These are phyloP conservation scores for Aptenodytes forsteri DNA, from an alignment of 2,113 vertebrate genomes.

Conservation along the genomic window DNA sequence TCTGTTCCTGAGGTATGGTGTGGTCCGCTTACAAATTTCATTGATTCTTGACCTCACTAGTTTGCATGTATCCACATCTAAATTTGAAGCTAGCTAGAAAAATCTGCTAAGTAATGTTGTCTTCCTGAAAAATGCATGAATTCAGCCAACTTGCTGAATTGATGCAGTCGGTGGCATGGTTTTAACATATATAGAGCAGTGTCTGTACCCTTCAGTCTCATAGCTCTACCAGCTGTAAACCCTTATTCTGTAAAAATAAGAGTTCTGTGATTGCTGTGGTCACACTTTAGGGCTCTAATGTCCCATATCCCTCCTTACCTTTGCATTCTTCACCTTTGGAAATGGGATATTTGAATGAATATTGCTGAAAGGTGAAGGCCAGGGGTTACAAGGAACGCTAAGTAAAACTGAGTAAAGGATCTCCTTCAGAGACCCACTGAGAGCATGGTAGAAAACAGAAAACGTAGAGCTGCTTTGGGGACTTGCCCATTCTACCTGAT, in stretches of 20 bases:
- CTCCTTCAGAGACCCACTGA: not conserved
- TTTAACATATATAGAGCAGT: not conserved
- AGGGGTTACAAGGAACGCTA: not conserved
- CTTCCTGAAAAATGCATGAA: not conserved
- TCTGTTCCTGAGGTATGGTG: not conserved
- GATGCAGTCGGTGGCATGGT: not conserved
- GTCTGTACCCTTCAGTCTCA: not conserved
- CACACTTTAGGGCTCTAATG: not conserved
- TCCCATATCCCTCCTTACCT: not conserved
- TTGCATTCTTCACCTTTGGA: not conserved
- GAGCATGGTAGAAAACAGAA: not conserved
- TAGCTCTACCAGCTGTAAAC: not conserved
- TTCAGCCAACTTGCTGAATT: not conserved
- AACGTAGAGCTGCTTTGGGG: fast-evolving
- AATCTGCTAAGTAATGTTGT: not conserved
- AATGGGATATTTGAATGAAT: not conserved
- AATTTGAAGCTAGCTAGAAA: not conserved
- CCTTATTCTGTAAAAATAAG: not conserved
- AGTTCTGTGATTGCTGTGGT: not conserved
- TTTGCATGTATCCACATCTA: not conserved
- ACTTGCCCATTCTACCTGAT: not conserved
- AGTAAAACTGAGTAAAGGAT: not conserved
- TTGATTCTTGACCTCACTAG: not conserved
- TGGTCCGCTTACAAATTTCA: not conserved
- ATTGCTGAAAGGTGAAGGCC: not conserved